Evolutionary conservation across 1,140 invertebrate species (phyloP), one percentile per base, ranked within the genome.

Genomic region (Drosophila triauraria): DNA sequence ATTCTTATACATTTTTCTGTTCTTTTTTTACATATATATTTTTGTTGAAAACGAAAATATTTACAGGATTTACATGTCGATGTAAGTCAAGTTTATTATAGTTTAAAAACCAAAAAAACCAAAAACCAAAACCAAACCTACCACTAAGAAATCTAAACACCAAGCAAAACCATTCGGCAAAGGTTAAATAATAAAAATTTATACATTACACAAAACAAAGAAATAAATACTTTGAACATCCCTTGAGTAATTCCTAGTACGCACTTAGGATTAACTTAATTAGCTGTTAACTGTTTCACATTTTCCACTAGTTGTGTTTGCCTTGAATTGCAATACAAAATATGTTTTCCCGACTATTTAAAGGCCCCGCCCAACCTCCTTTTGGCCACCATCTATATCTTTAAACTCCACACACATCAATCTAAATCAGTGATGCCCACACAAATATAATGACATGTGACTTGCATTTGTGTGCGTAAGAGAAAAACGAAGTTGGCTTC

Each of bases 31-130:
- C 47, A 57, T 76, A 79, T 74, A 80, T 90, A 78, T 77, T 78
- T 82, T 80, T 80, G 51, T 90, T 82, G 68, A 84, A 86, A 83
- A 78, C 65, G 78, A 90, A 92, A 91, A 75, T 80, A 23, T 92
- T 94, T 94, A 77, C 94, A 94, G 94, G 94, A 93, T 92, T 94
- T 94, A 93, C 94, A 94, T 93, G 94, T 94, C 92, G 94, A 94
- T 93, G 94, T 94, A 94, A 94, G 94, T 93, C 91, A 91, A 92
- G 75, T 79, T 87, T 83, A 81, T 56, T 91, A 91, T 91, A 91
- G 82, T 83, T 91, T 72, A 74, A 46, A 64, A 69, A 76, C 50
- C 27, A 46, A 57, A 78, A 62, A 27, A 27, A 27, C 27, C 27
- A 60, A 27, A 51, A 44, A 57, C 56, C 32, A 60, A 47, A 40